Evolutionary conservation across 1,140 invertebrate species (phyloP).

Genomic region (Onthophagus taurus): DNA sequence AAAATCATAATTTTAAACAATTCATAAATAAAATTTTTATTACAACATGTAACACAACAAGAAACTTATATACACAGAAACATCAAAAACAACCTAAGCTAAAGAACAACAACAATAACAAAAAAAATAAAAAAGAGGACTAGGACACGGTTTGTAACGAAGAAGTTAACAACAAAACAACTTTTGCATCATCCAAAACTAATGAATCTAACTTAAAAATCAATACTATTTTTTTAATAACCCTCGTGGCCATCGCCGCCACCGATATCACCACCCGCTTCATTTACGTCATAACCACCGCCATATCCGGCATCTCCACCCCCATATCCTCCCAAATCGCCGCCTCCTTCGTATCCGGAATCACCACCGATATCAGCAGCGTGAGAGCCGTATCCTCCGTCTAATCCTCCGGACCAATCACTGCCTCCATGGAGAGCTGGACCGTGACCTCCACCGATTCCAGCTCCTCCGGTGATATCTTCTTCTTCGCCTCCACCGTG

Average conservation of each 20-base stretch:
- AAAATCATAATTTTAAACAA: no score
- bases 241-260: conserved; percentile 22
- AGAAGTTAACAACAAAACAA: not conserved
- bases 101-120: conserved; percentile 3
- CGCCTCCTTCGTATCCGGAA: conserved; percentile 23
- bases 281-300: conserved; percentile 5
- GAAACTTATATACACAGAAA: conserved; percentile 3
- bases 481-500: conserved; percentile 9
- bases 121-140: conserved; percentile 6
- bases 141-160: conserved; percentile 9
- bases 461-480: conserved; percentile 19
- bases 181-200: no score
- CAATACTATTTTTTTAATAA: conserved; percentile 19
- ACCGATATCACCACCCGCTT: conserved; percentile 10
- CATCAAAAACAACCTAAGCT: no score
- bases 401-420: conserved; percentile 12
- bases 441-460: conserved; percentile 22
- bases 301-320: conserved; percentile 18
- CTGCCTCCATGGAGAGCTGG: conserved; percentile 10
- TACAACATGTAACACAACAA: no score
- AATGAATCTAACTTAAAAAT: no score
- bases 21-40: no score
- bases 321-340: conserved; percentile 16
- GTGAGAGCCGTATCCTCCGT: conserved; percentile 13
- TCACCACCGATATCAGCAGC: conserved; percentile 8